Percentiles rank a stretch among this genome's conserved stretches.
Evolutionary conservation across 2,797 vertebrate species (phyloP).

Genomic region (Danio kyathit): DNA sequence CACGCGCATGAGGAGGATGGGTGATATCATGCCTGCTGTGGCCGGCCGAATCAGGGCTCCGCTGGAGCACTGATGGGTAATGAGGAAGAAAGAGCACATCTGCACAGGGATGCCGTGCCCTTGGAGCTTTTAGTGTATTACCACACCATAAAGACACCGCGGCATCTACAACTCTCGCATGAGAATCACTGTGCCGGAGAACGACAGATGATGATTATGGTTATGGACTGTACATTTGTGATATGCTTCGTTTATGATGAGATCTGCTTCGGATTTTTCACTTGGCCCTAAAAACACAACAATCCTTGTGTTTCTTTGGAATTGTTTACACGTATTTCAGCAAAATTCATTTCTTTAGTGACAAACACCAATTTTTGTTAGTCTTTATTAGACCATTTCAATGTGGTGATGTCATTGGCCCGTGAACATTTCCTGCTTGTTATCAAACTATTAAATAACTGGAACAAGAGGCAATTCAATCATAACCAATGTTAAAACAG

Average conservation of each 20-base stretch:
- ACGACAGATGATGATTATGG: conserved; percentile 50
- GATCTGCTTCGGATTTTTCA: conserved; percentile 14
- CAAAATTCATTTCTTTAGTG: too few species aligned
- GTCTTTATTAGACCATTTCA: not conserved
- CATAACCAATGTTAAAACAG: too few species aligned
- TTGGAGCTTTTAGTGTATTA: conserved; percentile 55
- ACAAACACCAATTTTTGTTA: not conserved
- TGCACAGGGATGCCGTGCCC: conserved; percentile 59
- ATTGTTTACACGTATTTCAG: too few species aligned
- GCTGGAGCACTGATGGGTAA: conserved; percentile 59
- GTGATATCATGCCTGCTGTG: conserved; percentile 58
- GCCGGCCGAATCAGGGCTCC: conserved; percentile 53
- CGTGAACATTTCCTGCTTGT: too few species aligned
- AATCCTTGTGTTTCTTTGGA: not conserved
- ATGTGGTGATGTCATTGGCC: too few species aligned
- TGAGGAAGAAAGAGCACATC: conserved; percentile 63
- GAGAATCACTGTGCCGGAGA: conserved; percentile 21
- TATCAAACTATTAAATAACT: too few species aligned
- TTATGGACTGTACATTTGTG: conserved; percentile 46
- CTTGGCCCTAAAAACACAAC: not conserved
- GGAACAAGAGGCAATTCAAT: too few species aligned
- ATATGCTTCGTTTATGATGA: conserved; percentile 45
- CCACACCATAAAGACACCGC: conserved; percentile 51
- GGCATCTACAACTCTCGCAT: conserved; percentile 28
- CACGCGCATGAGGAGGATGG: conserved; percentile 24